phyloP scores from a whole-genome alignment of 2,113 vertebrate genomes.

The Pteruthius melanotis region DNA sequence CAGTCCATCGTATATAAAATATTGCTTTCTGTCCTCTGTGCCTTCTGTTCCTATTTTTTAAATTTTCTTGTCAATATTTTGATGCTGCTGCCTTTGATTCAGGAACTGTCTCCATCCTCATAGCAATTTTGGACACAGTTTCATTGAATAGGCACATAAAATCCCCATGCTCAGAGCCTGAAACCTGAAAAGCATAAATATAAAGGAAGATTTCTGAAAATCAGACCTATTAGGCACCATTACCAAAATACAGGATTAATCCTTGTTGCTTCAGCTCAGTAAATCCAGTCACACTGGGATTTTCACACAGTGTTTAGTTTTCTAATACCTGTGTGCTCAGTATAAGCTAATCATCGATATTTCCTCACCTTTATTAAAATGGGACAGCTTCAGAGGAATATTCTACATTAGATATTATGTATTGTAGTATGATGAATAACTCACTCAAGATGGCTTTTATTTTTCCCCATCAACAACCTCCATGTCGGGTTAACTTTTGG shows the following conservation, averaged over 20 bases:
- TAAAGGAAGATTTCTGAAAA: neutral
- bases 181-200: neutral
- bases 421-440: neutral
- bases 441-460: neutral
- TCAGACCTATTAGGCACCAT: neutral
- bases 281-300: neutral
- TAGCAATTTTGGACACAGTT: neutral
- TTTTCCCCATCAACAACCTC: neutral
- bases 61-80: neutral
- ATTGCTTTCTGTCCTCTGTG: neutral
- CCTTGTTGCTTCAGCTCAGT: neutral
- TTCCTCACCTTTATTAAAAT: neutral
- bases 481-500: neutral
- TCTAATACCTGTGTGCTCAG: neutral
- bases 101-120: neutral
- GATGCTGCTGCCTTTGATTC: neutral
- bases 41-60: neutral
- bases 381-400: neutral
- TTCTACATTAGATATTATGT: neutral
- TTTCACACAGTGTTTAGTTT: neutral
- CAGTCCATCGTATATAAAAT: neutral
- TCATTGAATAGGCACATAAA: neutral
- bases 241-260: neutral
- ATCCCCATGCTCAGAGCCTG: neutral
- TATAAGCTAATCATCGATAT: neutral